Evolutionary conservation across 2,888 invertebrate species (phyloP).

Genomic region (Drosophila hamatofila): DNA sequence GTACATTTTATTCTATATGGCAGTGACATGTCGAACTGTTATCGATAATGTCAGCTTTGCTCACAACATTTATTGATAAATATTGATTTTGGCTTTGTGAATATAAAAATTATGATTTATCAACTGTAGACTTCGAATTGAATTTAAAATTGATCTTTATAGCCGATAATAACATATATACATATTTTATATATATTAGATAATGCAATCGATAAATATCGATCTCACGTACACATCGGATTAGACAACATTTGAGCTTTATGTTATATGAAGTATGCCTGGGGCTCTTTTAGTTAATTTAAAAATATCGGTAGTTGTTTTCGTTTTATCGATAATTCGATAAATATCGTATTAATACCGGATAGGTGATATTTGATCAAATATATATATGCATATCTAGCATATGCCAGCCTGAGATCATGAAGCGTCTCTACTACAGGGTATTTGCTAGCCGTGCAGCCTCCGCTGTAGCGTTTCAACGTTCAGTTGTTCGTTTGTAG

Average conservation of each 20-base stretch:
- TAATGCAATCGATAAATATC: neutral
- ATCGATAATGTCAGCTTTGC: neutral
- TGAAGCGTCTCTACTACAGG: neutral
- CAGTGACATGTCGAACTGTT: neutral
- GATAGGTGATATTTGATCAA: neutral
- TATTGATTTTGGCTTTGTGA: neutral
- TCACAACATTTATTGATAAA: neutral
- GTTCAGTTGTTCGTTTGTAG: neutral
- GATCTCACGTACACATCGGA: neutral
- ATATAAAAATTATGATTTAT: neutral
- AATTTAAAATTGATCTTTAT: no score
- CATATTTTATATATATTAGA: no score
- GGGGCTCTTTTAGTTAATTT: neutral
- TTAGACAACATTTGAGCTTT: neutral
- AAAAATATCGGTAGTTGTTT: neutral
- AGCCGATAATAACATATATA: no score
- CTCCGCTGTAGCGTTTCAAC: neutral
- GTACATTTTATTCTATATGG: neutral
- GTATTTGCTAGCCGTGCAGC: slow-evolving; percentile 1
- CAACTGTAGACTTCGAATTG: no score
- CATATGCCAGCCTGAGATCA: neutral
- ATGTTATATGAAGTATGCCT: neutral
- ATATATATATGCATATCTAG: neutral
- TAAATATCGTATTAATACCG: neutral
- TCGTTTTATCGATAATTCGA: neutral